These are phyloP conservation scores for Siderastrea radians DNA, from an alignment of 92 coral and sea anemone genomes.

Conservation along the genomic window DNA sequence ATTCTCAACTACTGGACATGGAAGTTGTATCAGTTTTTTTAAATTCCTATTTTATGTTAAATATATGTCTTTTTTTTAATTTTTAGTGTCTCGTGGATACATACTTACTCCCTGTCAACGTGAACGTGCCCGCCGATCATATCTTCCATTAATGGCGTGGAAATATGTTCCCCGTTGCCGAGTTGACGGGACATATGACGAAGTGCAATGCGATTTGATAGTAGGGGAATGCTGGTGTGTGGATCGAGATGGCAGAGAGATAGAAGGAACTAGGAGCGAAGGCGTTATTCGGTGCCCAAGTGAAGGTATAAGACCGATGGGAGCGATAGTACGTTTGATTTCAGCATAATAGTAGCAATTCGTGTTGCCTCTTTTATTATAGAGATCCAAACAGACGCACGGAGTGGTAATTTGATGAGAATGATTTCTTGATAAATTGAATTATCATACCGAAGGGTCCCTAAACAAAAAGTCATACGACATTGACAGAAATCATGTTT, in stretches of 20 bases:
- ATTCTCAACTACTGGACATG: no score
- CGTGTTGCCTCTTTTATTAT: no score
- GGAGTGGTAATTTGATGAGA: no score
- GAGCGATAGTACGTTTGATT: not conserved
- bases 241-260: slow-evolving; percentile 73
- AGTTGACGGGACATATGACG: slow-evolving; percentile 76
- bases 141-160: slow-evolving; percentile 54
- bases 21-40: not conserved
- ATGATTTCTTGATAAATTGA: no score
- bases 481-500: no score
- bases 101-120: slow-evolving; percentile 83
- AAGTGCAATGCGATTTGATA: slow-evolving; percentile 74
- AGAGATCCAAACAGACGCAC: no score
- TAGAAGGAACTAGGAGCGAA: slow-evolving; percentile 62
- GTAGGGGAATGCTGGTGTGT: slow-evolving; percentile 83
- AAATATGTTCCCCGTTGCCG: slow-evolving; percentile 70
- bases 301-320: slow-evolving; percentile 38
- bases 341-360: not conserved
- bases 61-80: not conserved
- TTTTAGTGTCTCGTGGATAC: slow-evolving; percentile 65
- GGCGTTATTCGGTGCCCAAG: slow-evolving; percentile 72
- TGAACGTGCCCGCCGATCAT: slow-evolving; percentile 64
- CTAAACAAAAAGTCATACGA: no score
- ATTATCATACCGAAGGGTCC: no score
- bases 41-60: not conserved